These are phyloP conservation scores for Euwallacea similis DNA, from an alignment of 1,140 invertebrate genomes.

Conservation along the genomic window DNA sequence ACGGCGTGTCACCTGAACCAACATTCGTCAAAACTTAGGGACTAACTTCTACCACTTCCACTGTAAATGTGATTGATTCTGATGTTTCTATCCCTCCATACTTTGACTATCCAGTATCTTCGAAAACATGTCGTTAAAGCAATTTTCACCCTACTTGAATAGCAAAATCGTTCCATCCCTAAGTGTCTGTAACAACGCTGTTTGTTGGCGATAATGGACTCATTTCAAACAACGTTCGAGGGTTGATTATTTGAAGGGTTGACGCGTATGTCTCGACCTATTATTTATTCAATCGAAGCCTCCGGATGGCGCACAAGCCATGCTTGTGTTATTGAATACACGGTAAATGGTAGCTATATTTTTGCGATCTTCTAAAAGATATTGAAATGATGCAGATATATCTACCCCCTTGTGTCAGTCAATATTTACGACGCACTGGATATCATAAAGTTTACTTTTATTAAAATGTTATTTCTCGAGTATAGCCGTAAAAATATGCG, in stretches of 20 bases:
- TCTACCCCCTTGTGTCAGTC: background rate
- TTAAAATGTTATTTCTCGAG: slow-evolving; percentile 13
- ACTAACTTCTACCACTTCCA: no score
- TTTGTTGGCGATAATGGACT: slow-evolving; percentile 22
- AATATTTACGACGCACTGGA: slow-evolving; percentile 3
- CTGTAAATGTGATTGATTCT: no score
- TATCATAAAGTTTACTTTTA: slow-evolving; percentile 16
- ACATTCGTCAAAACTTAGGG: no score
- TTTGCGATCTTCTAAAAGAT: background rate
- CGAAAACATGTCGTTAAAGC: no score
- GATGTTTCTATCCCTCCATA: no score
- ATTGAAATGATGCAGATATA: slow-evolving; percentile 10
- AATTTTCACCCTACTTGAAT: no score
- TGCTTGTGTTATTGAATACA: no score
- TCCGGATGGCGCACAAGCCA: no score
- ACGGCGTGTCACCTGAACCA: no score
- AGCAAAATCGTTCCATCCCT: no score
- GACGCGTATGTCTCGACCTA: background rate
- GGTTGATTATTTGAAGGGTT: slow-evolving; percentile 22
- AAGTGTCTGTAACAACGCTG: slow-evolving; percentile 8
- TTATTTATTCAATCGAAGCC: slow-evolving; percentile 1
- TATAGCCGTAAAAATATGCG: slow-evolving; percentile 20
- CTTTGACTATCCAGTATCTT: no score
- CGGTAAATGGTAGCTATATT: no score
- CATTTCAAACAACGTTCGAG: slow-evolving; percentile 15